Evolutionary conservation across 2,888 invertebrate genomes (phyloP).

Genomic region (Trissoscelio sp.): DNA sequence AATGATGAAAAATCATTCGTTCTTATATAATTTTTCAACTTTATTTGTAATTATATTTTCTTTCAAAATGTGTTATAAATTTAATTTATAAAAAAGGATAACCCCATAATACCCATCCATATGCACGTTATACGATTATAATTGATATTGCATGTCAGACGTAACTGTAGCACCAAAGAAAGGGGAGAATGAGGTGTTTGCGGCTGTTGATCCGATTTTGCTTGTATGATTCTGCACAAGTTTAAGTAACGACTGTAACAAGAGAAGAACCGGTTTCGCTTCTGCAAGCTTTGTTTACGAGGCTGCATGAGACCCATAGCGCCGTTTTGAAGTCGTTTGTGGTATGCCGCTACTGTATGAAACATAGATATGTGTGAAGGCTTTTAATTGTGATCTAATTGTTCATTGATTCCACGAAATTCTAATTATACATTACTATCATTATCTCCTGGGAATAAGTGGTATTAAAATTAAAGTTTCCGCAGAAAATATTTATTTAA

Average conservation of each 20-base stretch:
- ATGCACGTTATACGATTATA: conserved; percentile 65
- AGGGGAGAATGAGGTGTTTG: conserved; percentile 61
- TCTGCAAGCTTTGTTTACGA: conserved; percentile 75
- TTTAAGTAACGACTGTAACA: conserved; percentile 61
- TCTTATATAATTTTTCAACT: too few relatives aligned
- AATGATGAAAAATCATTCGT: too few relatives aligned
- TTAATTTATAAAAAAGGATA: conserved; percentile 17
- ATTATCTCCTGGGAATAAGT: too few relatives aligned
- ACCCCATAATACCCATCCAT: conserved; percentile 58
- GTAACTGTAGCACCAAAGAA: conserved; percentile 61
- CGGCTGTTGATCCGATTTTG: conserved; percentile 64
- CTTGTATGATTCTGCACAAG: conserved; percentile 59
- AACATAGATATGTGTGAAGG: conserved; percentile 9
- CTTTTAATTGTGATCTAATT: conserved; percentile 3
- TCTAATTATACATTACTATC: too few relatives aligned
- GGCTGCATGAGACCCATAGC: conserved; percentile 35
- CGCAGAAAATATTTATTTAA: too few relatives aligned
- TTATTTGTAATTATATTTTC: too few relatives aligned
- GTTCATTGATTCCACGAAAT: neutral
- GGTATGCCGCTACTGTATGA: conserved; percentile 70
- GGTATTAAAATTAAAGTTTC: too few relatives aligned
- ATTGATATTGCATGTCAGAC: conserved; percentile 66
- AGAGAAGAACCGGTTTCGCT: conserved; percentile 74
- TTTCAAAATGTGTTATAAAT: too few relatives aligned
- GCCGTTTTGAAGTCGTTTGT: conserved; percentile 70